These are phyloP conservation scores for Phortica variegata DNA, from an alignment of 1,140 invertebrate genomes.

Conservation along the genomic window DNA sequence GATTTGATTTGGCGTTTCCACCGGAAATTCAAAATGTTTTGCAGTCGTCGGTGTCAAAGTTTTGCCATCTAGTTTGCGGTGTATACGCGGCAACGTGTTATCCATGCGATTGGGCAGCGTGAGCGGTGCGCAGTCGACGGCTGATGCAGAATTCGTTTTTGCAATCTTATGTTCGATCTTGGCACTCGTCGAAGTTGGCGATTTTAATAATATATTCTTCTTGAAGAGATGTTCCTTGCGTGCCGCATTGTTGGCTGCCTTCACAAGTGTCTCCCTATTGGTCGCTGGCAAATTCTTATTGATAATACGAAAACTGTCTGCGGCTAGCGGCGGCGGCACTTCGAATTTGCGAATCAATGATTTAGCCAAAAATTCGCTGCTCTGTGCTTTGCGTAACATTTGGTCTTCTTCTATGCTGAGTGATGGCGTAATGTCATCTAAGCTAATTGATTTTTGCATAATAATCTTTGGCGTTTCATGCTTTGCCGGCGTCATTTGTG, in stretches of 20 bases:
- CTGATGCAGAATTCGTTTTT: constrained; percentile 42
- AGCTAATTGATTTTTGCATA: constrained; percentile 34
- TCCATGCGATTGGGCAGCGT: constrained; percentile 33
- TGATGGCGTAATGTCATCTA: constrained; percentile 20
- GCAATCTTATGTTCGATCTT: constrained; percentile 50
- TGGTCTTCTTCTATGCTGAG: constrained; percentile 20
- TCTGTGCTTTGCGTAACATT: constrained; percentile 27
- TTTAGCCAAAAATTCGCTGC: constrained; percentile 20
- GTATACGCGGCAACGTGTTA: constrained; percentile 42
- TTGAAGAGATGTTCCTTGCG: constrained; percentile 37
- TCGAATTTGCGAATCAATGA: background rate
- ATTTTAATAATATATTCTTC: constrained; percentile 39
- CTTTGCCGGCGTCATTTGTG: background rate
- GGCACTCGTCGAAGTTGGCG: constrained; percentile 36
- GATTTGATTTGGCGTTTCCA: background rate
- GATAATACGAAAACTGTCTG: constrained; percentile 31
- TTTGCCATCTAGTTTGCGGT: constrained; percentile 36
- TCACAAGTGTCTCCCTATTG: background rate
- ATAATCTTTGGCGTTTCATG: constrained; percentile 15
- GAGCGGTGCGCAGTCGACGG: constrained; percentile 17
- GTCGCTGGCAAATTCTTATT: background rate
- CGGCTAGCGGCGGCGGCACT: constrained; percentile 36
- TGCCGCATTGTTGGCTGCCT: constrained; percentile 16
- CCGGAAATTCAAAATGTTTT: constrained; percentile 43
- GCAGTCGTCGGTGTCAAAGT: constrained; percentile 40